Base-by-base conservation (phyloP, 2,113 vertebrate species). In the Casuarius casuarius region DNA sequence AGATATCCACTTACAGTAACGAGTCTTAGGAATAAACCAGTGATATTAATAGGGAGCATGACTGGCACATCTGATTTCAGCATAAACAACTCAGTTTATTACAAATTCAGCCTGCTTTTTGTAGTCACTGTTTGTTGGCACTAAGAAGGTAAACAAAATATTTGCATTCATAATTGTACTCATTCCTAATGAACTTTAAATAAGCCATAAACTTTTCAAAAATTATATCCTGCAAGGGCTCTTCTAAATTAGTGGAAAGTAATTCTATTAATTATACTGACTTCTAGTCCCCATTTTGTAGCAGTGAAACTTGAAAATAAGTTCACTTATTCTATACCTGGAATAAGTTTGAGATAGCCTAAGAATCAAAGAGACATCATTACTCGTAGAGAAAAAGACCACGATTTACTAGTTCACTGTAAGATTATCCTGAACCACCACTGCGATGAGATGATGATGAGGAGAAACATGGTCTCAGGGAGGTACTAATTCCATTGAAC, bases 111-210 rank as follows among this genome's bases (percentile, higher is more conserved):
- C 11, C 38, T 84, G 44, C 72, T 84, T 51, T 82, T 87, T 61
- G 56, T 40, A 62, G 77, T 38, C 38, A 38, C 38, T 38, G 38
- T 38, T 38, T 38, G 38, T 89, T 66, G n/a, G 13, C 19, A 56
- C n/a, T 68, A 82, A 54, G 5, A 16, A 89, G 89, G 58, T 63
- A 84, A 94, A 82, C 12, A 92, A 92, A 85, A 82, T 35, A 92
- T 93, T 44, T 73, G 44, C 46, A 84, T 67, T 73, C 8, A 40
- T 61, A 90, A 88, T 58, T 90, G 77, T 33, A 87, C 68, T 68
- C 1, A 58, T 91, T 94, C 31, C n/a, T 56, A 71, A 94, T 52
- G 25, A 89, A 89, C 72, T 38, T 20, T 12, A 71, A 82, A n/a
- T 46, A 79, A 79, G n/a, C 14, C 56, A 22, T 25, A 82, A 72